Evolutionary conservation across 2,113 vertebrate genomes (phyloP).

Genomic region (Toxostoma redivivum): DNA sequence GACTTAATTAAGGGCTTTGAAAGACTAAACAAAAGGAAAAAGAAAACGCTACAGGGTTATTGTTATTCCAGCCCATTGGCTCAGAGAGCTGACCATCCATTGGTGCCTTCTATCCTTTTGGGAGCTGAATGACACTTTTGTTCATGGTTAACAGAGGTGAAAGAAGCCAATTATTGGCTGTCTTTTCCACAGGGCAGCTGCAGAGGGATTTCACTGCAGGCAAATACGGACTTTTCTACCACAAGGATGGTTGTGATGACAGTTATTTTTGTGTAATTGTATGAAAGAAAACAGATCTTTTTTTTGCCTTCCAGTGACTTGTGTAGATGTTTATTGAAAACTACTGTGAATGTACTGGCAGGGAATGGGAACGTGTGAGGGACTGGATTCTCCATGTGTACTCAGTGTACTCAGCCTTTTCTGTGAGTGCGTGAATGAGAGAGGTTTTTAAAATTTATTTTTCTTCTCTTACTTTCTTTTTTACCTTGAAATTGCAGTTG

Average conservation of each 20-base stretch:
- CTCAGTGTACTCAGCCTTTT: background rate
- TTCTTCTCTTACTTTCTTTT: background rate
- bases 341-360: constrained; percentile 13
- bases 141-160: constrained; percentile 94
- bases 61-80: constrained; percentile 84
- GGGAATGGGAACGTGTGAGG: background rate
- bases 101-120: constrained; percentile 85
- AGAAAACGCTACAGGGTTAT: constrained; percentile 80
- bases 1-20: constrained; percentile 83
- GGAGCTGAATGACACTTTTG: constrained; percentile 94
- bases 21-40: constrained; percentile 79
- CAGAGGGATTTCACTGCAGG: constrained; percentile 76
- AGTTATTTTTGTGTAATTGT: constrained; percentile 74
- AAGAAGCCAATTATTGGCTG: constrained; percentile 91
- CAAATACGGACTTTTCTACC: constrained; percentile 74
- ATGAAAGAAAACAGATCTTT: constrained; percentile 63
- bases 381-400: background rate
- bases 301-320: constrained; percentile 48
- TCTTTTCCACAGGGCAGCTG: constrained; percentile 81
- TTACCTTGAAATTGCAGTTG: background rate
- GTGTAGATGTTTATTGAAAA: constrained; percentile 58
- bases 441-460: background rate
- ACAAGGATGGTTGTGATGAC: constrained; percentile 71
- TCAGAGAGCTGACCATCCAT: constrained; percentile 78
- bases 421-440: background rate